Conservation (phyloP, 2,797 vertebrate species). For the Pseudochromis fuscus region DNA sequence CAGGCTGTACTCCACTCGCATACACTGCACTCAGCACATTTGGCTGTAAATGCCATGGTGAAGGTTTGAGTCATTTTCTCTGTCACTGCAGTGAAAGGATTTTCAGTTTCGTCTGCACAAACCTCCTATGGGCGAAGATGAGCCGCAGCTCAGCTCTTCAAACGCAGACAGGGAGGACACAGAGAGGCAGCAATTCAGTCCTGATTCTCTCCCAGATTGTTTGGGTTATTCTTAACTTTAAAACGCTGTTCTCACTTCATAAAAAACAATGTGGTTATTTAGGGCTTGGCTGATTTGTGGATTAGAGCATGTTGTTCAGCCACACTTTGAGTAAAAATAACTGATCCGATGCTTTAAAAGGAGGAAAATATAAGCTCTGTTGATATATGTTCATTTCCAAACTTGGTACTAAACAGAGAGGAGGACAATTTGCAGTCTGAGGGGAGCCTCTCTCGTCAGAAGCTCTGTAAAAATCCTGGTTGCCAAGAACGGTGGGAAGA, state of each 20-base stretch:
- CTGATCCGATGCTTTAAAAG: constrained; percentile 3
- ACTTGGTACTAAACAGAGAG: constrained; percentile 75
- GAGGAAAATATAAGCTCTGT: constrained; percentile 59
- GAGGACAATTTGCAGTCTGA: constrained; percentile 64
- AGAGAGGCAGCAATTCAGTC: constrained; percentile 57
- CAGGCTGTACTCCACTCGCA: constrained; percentile 79
- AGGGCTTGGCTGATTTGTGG: constrained; percentile 35
- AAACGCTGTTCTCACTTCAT: constrained; percentile 36
- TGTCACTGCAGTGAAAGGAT: constrained; percentile 82
- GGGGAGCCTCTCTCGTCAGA: constrained; percentile 71
- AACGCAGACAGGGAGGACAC: constrained; percentile 53
- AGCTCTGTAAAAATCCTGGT: constrained; percentile 70
- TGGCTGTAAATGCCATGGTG: constrained; percentile 87
- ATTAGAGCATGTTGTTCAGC: constrained; percentile 31
- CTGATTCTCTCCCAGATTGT: constrained; percentile 47
- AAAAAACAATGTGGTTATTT: constrained; percentile 39
- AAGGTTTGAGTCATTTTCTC: constrained; percentile 86
- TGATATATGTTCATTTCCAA: constrained; percentile 77
- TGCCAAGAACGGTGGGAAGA: constrained; percentile 83
- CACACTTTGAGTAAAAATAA: constrained; percentile 31
- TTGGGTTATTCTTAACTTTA: constrained; percentile 53
- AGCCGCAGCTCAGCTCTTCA: constrained; percentile 72
- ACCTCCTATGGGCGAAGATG: constrained; percentile 74
- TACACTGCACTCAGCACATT: constrained; percentile 86
- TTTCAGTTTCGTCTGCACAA: constrained; percentile 81